Evolutionary conservation across 1,140 invertebrate genomes (phyloP).

Genomic region (Holcopasites calliopsidis): DNA sequence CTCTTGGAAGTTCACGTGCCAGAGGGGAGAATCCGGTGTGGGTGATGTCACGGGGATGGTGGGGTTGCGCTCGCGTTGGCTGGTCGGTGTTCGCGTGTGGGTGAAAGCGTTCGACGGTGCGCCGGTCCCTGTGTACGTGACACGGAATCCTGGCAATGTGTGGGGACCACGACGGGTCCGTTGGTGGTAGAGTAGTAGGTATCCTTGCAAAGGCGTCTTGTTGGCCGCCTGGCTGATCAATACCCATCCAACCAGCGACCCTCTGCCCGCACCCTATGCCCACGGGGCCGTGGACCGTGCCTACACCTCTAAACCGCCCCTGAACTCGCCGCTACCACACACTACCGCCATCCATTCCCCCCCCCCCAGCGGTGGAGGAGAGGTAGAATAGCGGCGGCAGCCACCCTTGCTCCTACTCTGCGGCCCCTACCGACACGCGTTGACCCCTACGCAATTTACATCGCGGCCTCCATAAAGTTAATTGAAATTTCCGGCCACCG

Average conservation of each 20-base stretch:
- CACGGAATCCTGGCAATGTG: constrained; percentile 26
- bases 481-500: constrained; percentile 68
- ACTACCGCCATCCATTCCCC: constrained; percentile 9
- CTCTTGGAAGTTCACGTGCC: constrained; percentile 37
- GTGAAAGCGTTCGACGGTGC: constrained; percentile 22
- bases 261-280: constrained; percentile 60
- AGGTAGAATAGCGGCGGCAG: constrained; percentile 19
- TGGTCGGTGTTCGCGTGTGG: constrained; percentile 11
- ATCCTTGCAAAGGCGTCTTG: constrained; percentile 71
- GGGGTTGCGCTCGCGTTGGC: constrained; percentile 50
- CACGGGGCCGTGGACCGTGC: constrained; percentile 61
- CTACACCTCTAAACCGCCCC: constrained; percentile 61
- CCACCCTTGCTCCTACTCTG: constrained; percentile 56
- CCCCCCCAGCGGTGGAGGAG: background rate
- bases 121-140: constrained; percentile 33
- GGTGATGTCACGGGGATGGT: constrained; percentile 54
- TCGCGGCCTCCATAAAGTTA: constrained; percentile 70
- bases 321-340: constrained; percentile 41
- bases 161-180: background rate
- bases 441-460: constrained; percentile 71
- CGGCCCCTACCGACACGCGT: constrained; percentile 60
- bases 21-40: constrained; percentile 27
- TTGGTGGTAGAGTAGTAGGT: constrained; percentile 54
- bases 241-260: constrained; percentile 65
- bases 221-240: constrained; percentile 70